A percentile compares a stretch with the other conserved stretches of the same genome.
Conservation (phyloP, 2,797 vertebrate species). For the Takifugu ocellatus region DNA sequence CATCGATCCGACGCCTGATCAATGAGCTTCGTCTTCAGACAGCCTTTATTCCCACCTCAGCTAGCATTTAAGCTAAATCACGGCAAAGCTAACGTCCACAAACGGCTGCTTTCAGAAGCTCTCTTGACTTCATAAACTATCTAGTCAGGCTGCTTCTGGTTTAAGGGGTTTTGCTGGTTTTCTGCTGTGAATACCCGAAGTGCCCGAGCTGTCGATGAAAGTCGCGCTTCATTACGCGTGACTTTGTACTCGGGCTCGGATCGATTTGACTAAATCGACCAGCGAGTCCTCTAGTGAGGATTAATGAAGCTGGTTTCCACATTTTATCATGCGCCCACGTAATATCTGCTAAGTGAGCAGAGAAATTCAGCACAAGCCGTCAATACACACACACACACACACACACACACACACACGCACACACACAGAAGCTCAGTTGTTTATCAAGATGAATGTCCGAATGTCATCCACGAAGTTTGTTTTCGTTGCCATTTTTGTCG, state of each 20-base stretch:
- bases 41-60: too few relatives aligned
- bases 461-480: too few relatives aligned
- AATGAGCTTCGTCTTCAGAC: too few relatives aligned
- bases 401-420: too few relatives aligned
- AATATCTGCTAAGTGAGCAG: slow-evolving; percentile 1
- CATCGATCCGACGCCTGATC: too few relatives aligned
- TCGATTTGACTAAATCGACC: slow-evolving; percentile 40
- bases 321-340: background rate
- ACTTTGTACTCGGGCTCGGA: slow-evolving; percentile 26
- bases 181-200: slow-evolving; percentile 12
- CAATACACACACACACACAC: background rate
- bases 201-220: slow-evolving; percentile 24
- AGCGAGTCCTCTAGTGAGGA: slow-evolving; percentile 24
- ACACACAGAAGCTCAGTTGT: too few relatives aligned
- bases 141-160: background rate
- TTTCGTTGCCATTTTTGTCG: too few relatives aligned
- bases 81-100: too few relatives aligned
- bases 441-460: too few relatives aligned
- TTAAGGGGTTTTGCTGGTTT: slow-evolving; percentile 7
- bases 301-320: slow-evolving; percentile 17
- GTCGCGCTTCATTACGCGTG: slow-evolving; percentile 33
- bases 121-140: too few relatives aligned
- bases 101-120: too few relatives aligned
- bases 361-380: slow-evolving; percentile 1
- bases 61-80: too few relatives aligned